Evolutionary conservation across 2,113 vertebrate species (phyloP).

Genomic region (Pluvialis apricaria): DNA sequence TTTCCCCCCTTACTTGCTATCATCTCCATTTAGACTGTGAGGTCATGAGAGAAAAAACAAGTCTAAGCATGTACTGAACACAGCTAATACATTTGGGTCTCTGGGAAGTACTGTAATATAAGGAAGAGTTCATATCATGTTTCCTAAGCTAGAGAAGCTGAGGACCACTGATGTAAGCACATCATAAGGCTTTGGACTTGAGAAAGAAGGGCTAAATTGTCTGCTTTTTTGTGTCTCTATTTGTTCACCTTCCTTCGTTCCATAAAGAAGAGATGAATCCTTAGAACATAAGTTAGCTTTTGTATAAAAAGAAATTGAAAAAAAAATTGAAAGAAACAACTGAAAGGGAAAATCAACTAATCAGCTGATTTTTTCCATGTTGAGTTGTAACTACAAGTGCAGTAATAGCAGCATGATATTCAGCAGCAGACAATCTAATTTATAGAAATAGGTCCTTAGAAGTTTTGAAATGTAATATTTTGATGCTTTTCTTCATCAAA

Average conservation of each 20-base stretch:
- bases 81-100: neutral
- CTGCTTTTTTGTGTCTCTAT: neutral
- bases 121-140: neutral
- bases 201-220: neutral
- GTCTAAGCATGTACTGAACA: neutral
- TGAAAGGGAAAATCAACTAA: neutral
- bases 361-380: neutral
- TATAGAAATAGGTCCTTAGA: neutral
- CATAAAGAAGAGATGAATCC: neutral
- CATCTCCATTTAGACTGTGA: neutral
- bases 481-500: neutral
- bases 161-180: neutral
- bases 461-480: neutral
- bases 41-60: neutral
- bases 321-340: neutral
- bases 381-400: neutral
- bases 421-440: neutral
- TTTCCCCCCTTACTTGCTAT: rapidly evolving
- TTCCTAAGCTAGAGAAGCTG: neutral
- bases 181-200: neutral
- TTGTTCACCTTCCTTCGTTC: neutral
- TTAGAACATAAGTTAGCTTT: neutral
- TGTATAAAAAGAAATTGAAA: neutral
- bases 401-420: neutral
- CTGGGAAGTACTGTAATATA: neutral